Evolutionary conservation across 2,888 invertebrate species (phyloP).

Genomic region (Xiphydria camelus): DNA sequence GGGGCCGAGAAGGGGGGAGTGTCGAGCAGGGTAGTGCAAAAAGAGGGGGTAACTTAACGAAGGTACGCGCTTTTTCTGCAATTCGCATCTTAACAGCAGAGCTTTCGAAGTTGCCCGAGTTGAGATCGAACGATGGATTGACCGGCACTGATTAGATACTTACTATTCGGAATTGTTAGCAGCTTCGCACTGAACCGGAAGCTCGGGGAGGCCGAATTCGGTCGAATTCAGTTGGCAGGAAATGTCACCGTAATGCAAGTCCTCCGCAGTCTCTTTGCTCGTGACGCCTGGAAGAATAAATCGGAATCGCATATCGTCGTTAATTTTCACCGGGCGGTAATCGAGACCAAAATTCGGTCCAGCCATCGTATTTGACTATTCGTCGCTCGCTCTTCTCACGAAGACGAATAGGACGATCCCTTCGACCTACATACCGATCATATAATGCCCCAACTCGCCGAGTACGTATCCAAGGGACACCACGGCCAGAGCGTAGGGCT

Average conservation of each 20-base stretch:
- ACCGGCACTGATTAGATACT: too few relatives aligned
- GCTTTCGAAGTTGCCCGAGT: too few relatives aligned
- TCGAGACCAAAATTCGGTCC: neutral
- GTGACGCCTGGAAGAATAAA: slow-evolving; percentile 70
- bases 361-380: neutral
- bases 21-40: too few relatives aligned
- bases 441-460: slow-evolving; percentile 85
- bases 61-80: too few relatives aligned
- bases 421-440: slow-evolving; percentile 72
- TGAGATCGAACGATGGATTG: too few relatives aligned
- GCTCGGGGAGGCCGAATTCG: slow-evolving; percentile 60
- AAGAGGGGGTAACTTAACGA: too few relatives aligned
- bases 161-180: slow-evolving; percentile 63
- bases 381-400: too few relatives aligned
- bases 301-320: too few relatives aligned
- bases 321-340: too few relatives aligned
- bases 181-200: slow-evolving; percentile 63
- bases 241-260: slow-evolving; percentile 84
- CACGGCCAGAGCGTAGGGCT: slow-evolving; percentile 77
- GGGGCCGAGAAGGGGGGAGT: too few relatives aligned
- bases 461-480: slow-evolving; percentile 83
- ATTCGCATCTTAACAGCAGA: too few relatives aligned
- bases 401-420: too few relatives aligned
- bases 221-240: slow-evolving; percentile 78
- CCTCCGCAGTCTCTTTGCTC: slow-evolving; percentile 82